Conservation (phyloP, 2,113 vertebrate species). For the Pangasianodon hypophthalmus region DNA sequence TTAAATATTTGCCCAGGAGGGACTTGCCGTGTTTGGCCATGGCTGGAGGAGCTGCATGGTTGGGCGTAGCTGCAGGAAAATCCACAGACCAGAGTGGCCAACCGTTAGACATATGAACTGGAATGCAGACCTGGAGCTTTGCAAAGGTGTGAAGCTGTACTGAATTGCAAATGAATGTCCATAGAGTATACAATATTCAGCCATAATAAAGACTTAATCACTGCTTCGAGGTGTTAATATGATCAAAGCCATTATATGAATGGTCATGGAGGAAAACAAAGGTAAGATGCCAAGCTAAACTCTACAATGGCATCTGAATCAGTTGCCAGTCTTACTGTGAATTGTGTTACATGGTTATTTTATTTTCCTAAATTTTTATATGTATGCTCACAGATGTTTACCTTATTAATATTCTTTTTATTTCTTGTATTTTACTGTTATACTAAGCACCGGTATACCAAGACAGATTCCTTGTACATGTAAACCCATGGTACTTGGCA, state of each 20-base stretch:
- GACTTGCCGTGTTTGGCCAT: slow-evolving; percentile 59
- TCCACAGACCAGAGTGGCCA: slow-evolving; percentile 29
- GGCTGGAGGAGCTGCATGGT: slow-evolving; percentile 38
- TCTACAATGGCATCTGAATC: not conserved
- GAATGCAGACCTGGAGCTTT: slow-evolving; percentile 3
- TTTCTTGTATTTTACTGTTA: too few relatives aligned
- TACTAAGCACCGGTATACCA: too few relatives aligned
- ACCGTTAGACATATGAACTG: slow-evolving; percentile 48
- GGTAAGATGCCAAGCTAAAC: not conserved
- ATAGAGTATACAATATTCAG: not conserved
- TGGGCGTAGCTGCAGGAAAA: slow-evolving; percentile 35
- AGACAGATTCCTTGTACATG: too few relatives aligned
- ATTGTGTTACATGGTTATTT: not conserved
- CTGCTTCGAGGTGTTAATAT: not conserved
- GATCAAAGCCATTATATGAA: not conserved
- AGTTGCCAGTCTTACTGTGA: not conserved
- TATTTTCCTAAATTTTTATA: too few relatives aligned
- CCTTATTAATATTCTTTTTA: too few relatives aligned
- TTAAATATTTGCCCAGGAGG: slow-evolving; percentile 83
- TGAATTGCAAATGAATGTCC: not conserved
- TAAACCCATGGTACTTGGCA: too few relatives aligned
- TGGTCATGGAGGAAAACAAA: not conserved
- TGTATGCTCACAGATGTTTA: too few relatives aligned
- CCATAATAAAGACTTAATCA: not conserved
- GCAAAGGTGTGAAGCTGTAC: slow-evolving; percentile 30